Evolutionary conservation across 2,113 vertebrate genomes (phyloP).

Genomic region (Poeciliopsis turrubarensis): DNA sequence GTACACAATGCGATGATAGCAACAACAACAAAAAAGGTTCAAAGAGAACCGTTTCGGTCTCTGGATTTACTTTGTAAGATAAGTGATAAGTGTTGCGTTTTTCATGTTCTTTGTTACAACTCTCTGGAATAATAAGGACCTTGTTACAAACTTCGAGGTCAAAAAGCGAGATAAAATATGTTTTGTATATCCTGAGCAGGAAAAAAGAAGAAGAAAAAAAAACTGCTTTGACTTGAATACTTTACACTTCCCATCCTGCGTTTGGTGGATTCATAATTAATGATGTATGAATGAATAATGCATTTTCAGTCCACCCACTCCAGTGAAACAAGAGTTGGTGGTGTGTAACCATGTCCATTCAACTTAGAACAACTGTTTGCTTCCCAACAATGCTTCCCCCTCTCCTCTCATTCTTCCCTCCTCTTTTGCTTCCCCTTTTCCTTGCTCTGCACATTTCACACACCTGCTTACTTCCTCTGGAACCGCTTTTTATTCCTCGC

Average conservation of each 20-base stretch:
- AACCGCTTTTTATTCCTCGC: conserved; percentile 32
- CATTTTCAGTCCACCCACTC: conserved; percentile 69
- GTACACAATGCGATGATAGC: not conserved
- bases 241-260: conserved; percentile 69
- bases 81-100: conserved; percentile 9
- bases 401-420: not conserved
- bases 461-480: conserved; percentile 50
- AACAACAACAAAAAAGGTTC: not conserved
- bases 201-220: conserved; percentile 9
- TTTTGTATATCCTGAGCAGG: conserved; percentile 63
- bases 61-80: conserved; percentile 18
- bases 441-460: conserved; percentile 37
- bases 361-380: conserved; percentile 58
- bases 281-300: conserved; percentile 78
- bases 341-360: conserved; percentile 67
- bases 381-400: conserved; percentile 38
- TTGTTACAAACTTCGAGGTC: conserved; percentile 60
- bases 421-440: conserved; percentile 10
- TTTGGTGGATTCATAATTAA: conserved; percentile 78
- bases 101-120: conserved; percentile 41
- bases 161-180: conserved; percentile 66
- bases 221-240: conserved; percentile 27
- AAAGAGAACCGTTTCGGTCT: not conserved
- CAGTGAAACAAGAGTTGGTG: conserved; percentile 68
- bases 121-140: conserved; percentile 45